phyloP scores from a whole-genome alignment of 2,797 vertebrate genomes.

The Notolepis coatsorum region DNA sequence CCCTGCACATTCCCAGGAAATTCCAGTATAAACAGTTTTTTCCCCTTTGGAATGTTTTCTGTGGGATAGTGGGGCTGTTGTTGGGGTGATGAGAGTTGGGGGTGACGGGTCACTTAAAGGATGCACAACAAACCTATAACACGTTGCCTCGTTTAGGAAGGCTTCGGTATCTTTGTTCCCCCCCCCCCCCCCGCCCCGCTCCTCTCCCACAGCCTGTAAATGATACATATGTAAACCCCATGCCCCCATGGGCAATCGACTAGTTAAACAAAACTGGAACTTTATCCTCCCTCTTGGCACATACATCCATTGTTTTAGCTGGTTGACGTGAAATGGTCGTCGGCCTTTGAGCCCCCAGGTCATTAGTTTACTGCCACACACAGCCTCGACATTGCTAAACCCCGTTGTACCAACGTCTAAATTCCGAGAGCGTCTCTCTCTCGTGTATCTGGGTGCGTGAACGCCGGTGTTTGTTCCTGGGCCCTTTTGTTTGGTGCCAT shows the following conservation, averaged over 20 bases:
- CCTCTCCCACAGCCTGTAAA: neutral
- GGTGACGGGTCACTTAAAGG: conserved; percentile 16
- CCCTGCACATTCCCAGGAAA: conserved; percentile 81
- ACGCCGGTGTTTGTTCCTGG: conserved; percentile 60
- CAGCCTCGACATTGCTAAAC: conserved; percentile 26
- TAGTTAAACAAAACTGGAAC: neutral
- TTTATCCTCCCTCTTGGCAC: neutral
- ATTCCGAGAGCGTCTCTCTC: conserved; percentile 21
- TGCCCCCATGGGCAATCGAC: neutral
- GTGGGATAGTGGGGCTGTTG: conserved; percentile 28
- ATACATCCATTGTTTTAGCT: neutral
- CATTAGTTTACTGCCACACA: conserved; percentile 15
- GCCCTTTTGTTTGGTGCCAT: conserved; percentile 63
- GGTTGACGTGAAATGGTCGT: neutral
- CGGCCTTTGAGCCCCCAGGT: conserved; percentile 23
- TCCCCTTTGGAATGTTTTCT: conserved; percentile 34
- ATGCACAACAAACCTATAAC: conserved; percentile 14
- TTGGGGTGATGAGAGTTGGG: conserved; percentile 32
- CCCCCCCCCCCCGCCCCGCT: neutral
- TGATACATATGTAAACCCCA: conserved; percentile 2
- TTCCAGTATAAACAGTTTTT: conserved; percentile 72
- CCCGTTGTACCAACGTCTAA: conserved; percentile 32
- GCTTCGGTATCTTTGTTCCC: neutral
- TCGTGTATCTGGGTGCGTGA: conserved; percentile 56
- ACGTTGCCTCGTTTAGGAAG: neutral